A percentile compares a stretch with the other conserved stretches of the same genome.
These are phyloP conservation scores for Xyliphius kryptos DNA, from an alignment of 2,113 vertebrate genomes.

Conservation along the genomic window DNA sequence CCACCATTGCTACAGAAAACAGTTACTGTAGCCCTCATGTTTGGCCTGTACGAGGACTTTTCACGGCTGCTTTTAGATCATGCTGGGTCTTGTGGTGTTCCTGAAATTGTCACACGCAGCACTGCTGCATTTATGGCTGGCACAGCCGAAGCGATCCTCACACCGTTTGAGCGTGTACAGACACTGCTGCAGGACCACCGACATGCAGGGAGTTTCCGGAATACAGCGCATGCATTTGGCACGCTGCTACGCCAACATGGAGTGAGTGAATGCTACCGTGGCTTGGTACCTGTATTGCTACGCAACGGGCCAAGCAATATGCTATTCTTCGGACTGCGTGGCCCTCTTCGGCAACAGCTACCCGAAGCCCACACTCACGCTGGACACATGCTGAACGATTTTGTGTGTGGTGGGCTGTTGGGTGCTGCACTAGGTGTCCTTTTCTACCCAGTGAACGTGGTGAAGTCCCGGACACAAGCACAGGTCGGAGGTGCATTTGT, in stretches of 20 bases:
- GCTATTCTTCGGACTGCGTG: slow-evolving; percentile 84
- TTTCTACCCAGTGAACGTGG: slow-evolving; percentile 88
- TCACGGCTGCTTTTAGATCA: slow-evolving; percentile 71
- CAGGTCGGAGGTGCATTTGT: slow-evolving; percentile 88
- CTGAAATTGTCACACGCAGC: slow-evolving; percentile 72
- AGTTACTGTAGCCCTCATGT: slow-evolving; percentile 85
- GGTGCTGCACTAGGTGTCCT: slow-evolving; percentile 82
- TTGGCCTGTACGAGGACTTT: slow-evolving; percentile 88
- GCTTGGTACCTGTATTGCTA: slow-evolving; percentile 81
- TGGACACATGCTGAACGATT: slow-evolving; percentile 79
- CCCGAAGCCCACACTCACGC: slow-evolving; percentile 69
- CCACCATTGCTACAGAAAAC: slow-evolving; percentile 88
- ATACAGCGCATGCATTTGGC: slow-evolving; percentile 85
- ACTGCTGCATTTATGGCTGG: slow-evolving; percentile 81
- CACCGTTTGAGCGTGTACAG: slow-evolving; percentile 85
- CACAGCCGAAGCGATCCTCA: slow-evolving; percentile 78
- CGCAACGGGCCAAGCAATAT: slow-evolving; percentile 85
- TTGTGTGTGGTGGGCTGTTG: slow-evolving; percentile 85
- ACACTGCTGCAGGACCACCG: slow-evolving; percentile 90
- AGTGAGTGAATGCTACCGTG: slow-evolving; percentile 81
- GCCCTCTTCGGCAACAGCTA: slow-evolving; percentile 81
- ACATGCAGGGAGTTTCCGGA: slow-evolving; percentile 85
- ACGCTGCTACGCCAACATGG: slow-evolving; percentile 75
- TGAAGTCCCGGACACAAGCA: slow-evolving; percentile 86
- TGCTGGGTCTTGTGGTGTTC: slow-evolving; percentile 51